Conservation (phyloP, 2,797 vertebrate species). For the Paedocypris micromegethes region DNA sequence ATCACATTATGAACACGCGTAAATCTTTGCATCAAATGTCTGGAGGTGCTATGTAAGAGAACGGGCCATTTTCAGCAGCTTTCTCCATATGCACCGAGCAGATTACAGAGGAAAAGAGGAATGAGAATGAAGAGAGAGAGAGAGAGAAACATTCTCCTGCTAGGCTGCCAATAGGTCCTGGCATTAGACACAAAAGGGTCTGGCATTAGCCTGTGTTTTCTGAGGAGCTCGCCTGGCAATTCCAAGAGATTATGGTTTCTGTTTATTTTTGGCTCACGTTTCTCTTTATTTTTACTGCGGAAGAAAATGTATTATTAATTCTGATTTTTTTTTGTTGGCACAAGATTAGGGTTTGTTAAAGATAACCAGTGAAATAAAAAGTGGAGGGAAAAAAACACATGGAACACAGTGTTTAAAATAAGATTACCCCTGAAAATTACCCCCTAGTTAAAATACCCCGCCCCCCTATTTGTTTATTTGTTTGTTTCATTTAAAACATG, state of each 20-base stretch:
- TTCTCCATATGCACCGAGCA: conserved; percentile 39
- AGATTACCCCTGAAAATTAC: no score
- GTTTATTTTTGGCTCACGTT: conserved; percentile 27
- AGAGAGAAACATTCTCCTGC: conserved; percentile 40
- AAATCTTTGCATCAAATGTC: conserved; percentile 37
- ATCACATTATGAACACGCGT: conserved; percentile 35
- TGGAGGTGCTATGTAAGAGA: conserved; percentile 24
- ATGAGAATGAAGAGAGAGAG: conserved; percentile 24
- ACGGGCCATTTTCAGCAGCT: conserved; percentile 44
- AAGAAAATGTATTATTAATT: conserved; percentile 36
- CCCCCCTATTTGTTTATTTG: no score
- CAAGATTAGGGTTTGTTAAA: no score
- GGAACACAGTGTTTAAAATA: no score
- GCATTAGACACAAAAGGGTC: conserved; percentile 15
- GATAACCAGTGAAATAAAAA: background rate
- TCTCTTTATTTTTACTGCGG: background rate
- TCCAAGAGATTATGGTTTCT: conserved; percentile 27
- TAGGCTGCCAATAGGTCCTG: conserved; percentile 41
- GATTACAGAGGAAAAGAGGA: conserved; percentile 44
- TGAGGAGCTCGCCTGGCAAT: conserved; percentile 23
- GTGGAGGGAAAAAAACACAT: background rate
- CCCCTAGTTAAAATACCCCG: no score
- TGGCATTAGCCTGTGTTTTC: conserved; percentile 21
- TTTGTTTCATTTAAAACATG: no score
- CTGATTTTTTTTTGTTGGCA: conserved; percentile 10